Evolutionary conservation across 2,113 vertebrate species (phyloP).

Genomic region (Pleuronectes platessa): DNA sequence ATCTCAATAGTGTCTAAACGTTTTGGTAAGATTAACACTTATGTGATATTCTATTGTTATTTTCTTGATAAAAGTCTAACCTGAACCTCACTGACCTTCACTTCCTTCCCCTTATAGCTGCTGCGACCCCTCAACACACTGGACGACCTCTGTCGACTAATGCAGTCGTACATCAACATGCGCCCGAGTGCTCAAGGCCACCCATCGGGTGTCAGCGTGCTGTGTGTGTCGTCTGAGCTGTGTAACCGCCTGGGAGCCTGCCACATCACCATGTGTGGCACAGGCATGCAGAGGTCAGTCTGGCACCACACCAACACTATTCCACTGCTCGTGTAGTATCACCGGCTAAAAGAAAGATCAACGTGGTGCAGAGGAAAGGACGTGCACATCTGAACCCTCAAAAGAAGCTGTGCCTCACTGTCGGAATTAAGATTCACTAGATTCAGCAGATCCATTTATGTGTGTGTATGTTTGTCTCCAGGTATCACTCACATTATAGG

Average conservation of each 20-base stretch:
- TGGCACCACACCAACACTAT: not conserved
- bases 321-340: slow-evolving; percentile 6
- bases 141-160: slow-evolving; percentile 95
- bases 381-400: slow-evolving; percentile 3
- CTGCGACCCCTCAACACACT: slow-evolving; percentile 96
- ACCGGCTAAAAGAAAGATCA: slow-evolving; percentile 24
- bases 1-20: slow-evolving; percentile 12
- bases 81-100: slow-evolving; percentile 3
- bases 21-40: slow-evolving; percentile 32
- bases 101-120: slow-evolving; percentile 80
- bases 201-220: slow-evolving; percentile 85
- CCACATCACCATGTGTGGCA: slow-evolving; percentile 93
- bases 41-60: not conserved
- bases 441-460: not conserved
- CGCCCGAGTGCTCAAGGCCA: slow-evolving; percentile 79
- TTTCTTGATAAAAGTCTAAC: not conserved
- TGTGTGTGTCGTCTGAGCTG: slow-evolving; percentile 93
- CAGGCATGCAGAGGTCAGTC: slow-evolving; percentile 95
- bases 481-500: too few species aligned
- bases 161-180: slow-evolving; percentile 89
- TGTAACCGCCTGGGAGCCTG: slow-evolving; percentile 97
- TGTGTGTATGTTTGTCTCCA: too few species aligned
- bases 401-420: not conserved
- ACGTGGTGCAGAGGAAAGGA: not conserved
- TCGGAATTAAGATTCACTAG: slow-evolving; percentile 15